Conservation (phyloP, 2,113 vertebrate species). For the Thinocorus orbignyianus region DNA sequence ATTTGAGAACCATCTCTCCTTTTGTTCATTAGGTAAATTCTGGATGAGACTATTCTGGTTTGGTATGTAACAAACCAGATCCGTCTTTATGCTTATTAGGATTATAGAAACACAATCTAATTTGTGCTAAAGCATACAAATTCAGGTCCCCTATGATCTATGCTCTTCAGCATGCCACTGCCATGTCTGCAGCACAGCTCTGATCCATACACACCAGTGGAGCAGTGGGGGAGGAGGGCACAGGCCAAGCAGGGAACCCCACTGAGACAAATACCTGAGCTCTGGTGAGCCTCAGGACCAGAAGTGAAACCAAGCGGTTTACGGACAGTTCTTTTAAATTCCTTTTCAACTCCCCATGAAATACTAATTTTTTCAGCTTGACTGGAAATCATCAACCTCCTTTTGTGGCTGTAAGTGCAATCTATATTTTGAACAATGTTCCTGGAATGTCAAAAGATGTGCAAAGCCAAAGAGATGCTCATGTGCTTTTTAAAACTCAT, state of each 20-base stretch:
- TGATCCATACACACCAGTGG: background rate
- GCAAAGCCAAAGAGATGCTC: constrained; percentile 16
- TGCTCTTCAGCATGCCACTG: background rate
- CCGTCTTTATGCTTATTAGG: constrained; percentile 40
- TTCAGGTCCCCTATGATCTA: background rate
- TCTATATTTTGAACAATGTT: background rate
- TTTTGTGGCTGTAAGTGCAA: background rate
- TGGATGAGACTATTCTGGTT: constrained; percentile 39
- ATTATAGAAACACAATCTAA: constrained; percentile 46
- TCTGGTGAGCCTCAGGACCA: background rate
- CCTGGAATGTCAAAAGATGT: background rate
- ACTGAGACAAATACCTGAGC: constrained; percentile 8
- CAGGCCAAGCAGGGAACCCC: background rate
- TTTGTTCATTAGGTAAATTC: constrained; percentile 55
- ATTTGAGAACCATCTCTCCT: constrained; percentile 14
- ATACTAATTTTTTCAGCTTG: background rate
- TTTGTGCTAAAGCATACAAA: constrained; percentile 50
- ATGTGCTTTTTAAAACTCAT: background rate
- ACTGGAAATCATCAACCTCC: constrained; percentile 17
- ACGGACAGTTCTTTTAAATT: background rate
- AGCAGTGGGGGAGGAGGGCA: background rate
- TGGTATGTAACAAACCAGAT: constrained; percentile 44
- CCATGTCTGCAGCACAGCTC: background rate
- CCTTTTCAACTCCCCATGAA: background rate
- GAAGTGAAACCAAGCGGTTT: background rate